Evolutionary conservation across 2,797 vertebrate genomes (phyloP).

Genomic region (Micropoecilia bifurca): DNA sequence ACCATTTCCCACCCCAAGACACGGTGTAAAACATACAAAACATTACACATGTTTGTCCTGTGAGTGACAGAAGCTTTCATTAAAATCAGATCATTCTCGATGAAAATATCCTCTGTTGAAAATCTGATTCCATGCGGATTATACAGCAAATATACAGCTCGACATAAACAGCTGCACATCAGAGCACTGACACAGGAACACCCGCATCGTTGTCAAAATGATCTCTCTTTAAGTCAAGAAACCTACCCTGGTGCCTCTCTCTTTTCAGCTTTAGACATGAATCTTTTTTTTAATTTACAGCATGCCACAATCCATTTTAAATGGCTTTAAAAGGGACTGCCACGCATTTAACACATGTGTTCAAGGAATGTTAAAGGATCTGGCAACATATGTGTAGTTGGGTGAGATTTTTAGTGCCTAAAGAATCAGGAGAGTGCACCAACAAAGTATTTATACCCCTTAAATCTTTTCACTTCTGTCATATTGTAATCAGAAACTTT

Average conservation of each 20-base stretch:
- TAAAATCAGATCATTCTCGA: conserved; percentile 77
- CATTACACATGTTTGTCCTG: conserved; percentile 69
- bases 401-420: conserved; percentile 52
- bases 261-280: conserved; percentile 51
- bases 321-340: conserved; percentile 55
- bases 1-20: conserved; percentile 67
- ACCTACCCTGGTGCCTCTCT: conserved; percentile 33
- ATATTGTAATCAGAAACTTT: background rate
- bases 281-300: conserved; percentile 35
- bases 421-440: conserved; percentile 49
- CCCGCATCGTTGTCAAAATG: conserved; percentile 61
- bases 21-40: conserved; percentile 57
- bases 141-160: conserved; percentile 70
- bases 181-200: conserved; percentile 67
- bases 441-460: conserved; percentile 10
- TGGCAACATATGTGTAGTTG: conserved; percentile 54
- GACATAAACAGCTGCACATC: conserved; percentile 70
- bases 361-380: conserved; percentile 55
- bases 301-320: conserved; percentile 59
- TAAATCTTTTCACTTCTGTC: background rate
- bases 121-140: conserved; percentile 78
- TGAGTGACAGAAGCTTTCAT: conserved; percentile 83
- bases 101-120: conserved; percentile 79
- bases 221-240: conserved; percentile 58
- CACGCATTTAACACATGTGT: conserved; percentile 52